A percentile compares a stretch with the other conserved stretches of the same genome.
These are phyloP conservation scores for Carcharodon carcharias DNA, from an alignment of 2,797 vertebrate genomes.

Conservation along the genomic window DNA sequence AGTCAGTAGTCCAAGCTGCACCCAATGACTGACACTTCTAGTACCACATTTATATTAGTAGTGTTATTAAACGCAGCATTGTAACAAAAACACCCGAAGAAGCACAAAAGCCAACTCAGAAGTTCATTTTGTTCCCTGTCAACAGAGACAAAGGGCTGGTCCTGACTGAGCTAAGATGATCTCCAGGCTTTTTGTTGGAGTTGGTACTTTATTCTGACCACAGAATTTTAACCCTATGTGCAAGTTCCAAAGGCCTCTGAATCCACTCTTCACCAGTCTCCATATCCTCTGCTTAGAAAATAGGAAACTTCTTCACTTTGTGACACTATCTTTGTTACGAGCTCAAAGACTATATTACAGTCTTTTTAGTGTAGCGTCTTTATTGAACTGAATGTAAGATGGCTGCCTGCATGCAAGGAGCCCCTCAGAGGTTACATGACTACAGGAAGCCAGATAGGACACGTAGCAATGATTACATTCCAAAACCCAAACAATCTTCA, in stretches of 20 bases:
- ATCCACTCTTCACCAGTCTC: neutral
- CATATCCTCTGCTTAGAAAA: neutral
- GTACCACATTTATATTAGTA: neutral
- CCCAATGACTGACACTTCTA: neutral
- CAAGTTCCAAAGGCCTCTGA: neutral
- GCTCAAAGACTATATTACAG: too few species aligned
- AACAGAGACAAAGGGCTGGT: neutral
- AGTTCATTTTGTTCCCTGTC: neutral
- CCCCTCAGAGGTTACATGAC: too few species aligned
- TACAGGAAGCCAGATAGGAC: too few species aligned
- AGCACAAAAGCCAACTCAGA: neutral
- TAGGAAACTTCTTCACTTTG: neutral
- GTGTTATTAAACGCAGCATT: neutral
- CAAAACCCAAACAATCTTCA: neutral
- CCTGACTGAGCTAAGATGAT: neutral
- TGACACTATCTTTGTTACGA: neutral
- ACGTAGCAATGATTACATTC: too few species aligned
- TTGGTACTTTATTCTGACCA: neutral
- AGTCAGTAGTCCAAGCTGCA: neutral
- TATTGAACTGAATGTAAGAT: too few species aligned
- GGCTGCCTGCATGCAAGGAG: too few species aligned
- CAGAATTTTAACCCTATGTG: neutral
- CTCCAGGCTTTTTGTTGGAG: neutral
- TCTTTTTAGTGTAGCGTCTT: too few species aligned
- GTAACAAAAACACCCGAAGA: neutral